A percentile compares a stretch with the other conserved stretches of the same genome.
Conservation (phyloP, 2,888 invertebrate species). For the Fissipunctia ypsillon region DNA sequence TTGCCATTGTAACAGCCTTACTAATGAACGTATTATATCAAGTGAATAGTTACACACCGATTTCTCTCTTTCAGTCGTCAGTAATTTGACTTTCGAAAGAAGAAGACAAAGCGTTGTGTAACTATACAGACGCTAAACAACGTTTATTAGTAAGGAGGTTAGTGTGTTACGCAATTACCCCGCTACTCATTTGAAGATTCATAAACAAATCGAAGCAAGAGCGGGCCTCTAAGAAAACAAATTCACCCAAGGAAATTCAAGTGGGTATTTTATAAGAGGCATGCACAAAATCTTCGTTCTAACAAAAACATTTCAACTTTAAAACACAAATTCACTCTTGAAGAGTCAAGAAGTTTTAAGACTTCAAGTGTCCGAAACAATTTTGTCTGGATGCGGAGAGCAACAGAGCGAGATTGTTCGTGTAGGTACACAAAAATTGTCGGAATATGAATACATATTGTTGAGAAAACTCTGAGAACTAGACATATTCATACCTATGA, state of each 20-base stretch:
- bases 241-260: background rate
- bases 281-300: background rate
- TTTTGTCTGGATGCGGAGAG: conserved; percentile 18
- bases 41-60: too few species aligned
- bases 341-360: conserved; percentile 3
- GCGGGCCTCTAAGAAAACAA: too few species aligned
- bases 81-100: too few species aligned
- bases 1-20: too few species aligned
- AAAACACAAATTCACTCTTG: conserved; percentile 10
- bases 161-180: too few species aligned
- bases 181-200: background rate
- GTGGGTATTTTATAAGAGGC: background rate
- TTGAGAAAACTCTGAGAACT: conserved; percentile 1
- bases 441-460: conserved; percentile 11
- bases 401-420: conserved; percentile 29
- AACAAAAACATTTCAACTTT: conserved; percentile 16
- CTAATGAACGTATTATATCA: too few species aligned
- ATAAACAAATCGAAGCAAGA: background rate
- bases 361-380: conserved; percentile 37
- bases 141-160: too few species aligned
- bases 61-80: too few species aligned
- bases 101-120: too few species aligned
- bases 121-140: too few species aligned
- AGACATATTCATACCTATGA: conserved; percentile 1
- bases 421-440: background rate